phyloP scores from a whole-genome alignment of 1,140 invertebrate genomes.

The Listronotus oregonensis region DNA sequence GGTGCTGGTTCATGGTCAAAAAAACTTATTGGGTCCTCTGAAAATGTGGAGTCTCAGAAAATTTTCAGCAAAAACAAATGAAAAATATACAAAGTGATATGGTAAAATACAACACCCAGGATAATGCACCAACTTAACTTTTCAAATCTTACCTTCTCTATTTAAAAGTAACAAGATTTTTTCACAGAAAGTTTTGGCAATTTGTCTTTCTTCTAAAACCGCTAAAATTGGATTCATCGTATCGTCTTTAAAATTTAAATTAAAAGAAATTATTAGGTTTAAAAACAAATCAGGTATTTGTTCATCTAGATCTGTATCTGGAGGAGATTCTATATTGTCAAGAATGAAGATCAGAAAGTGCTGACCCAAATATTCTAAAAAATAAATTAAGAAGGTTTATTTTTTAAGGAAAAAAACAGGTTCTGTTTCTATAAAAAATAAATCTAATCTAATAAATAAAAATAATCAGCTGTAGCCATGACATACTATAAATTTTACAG shows the following conservation, averaged over 20 bases:
- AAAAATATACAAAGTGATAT: too few species aligned
- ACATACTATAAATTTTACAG: too few species aligned
- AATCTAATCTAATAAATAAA: too few species aligned
- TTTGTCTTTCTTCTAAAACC: constrained; percentile 69
- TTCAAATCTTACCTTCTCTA: constrained; percentile 74
- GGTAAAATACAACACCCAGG: too few species aligned
- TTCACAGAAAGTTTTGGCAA: constrained; percentile 86
- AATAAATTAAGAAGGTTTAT: background rate
- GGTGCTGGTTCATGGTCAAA: constrained; percentile 80
- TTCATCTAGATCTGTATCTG: constrained; percentile 76
- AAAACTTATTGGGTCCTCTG: constrained; percentile 85
- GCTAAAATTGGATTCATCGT: constrained; percentile 77
- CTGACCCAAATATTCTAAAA: constrained; percentile 77
- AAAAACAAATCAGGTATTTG: constrained; percentile 81
- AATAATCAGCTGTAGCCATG: too few species aligned
- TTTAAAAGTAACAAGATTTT: constrained; percentile 86
- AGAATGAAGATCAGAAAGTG: constrained; percentile 81
- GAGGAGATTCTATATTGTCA: constrained; percentile 78
- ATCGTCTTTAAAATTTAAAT: constrained; percentile 77
- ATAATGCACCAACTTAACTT: too few species aligned
- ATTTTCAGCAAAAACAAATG: too few species aligned
- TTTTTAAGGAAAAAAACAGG: too few species aligned
- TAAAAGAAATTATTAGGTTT: constrained; percentile 84
- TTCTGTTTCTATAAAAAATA: too few species aligned
- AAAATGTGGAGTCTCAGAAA: too few species aligned